Conservation (phyloP, 2,797 vertebrate genomes). For the Labroides dimidiatus region DNA sequence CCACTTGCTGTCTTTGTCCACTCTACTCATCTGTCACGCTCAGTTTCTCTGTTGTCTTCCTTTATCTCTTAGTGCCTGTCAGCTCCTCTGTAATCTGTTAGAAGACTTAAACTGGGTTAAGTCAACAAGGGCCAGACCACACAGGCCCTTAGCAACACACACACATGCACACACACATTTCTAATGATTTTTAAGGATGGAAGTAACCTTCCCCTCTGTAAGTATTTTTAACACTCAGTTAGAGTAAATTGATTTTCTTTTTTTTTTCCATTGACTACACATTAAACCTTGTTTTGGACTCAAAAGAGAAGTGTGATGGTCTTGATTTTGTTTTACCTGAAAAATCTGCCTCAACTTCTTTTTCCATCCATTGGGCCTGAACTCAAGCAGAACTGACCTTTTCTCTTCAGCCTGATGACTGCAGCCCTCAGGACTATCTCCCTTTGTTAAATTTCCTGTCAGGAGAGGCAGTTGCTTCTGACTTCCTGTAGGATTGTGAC, state of each 20-base stretch:
- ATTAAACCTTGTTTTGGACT: too few species aligned
- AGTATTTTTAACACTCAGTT: neutral
- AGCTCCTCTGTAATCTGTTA: conserved; percentile 9
- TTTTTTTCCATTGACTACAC: neutral
- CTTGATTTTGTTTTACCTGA: neutral
- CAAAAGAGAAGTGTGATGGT: too few species aligned
- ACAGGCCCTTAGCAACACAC: conserved; percentile 1
- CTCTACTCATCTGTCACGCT: neutral
- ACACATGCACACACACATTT: neutral
- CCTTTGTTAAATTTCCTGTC: conserved; percentile 77
- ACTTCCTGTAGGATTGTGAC: conserved; percentile 75
- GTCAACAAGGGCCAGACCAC: conserved; percentile 35
- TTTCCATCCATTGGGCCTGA: neutral
- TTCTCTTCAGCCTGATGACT: conserved; percentile 35
- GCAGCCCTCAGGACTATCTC: conserved; percentile 55
- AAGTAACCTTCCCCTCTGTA: neutral
- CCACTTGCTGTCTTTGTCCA: conserved; percentile 20
- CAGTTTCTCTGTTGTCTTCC: conserved; percentile 15
- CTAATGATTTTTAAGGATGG: neutral
- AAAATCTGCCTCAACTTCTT: neutral
- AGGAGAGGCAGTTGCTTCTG: conserved; percentile 67
- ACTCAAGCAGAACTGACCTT: conserved; percentile 39
- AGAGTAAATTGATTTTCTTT: neutral
- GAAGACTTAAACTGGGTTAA: conserved; percentile 48
- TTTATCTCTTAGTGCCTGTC: conserved; percentile 20